These are phyloP conservation scores for Tenthredo livida DNA, from an alignment of 2,888 invertebrate species.

Conservation along the genomic window DNA sequence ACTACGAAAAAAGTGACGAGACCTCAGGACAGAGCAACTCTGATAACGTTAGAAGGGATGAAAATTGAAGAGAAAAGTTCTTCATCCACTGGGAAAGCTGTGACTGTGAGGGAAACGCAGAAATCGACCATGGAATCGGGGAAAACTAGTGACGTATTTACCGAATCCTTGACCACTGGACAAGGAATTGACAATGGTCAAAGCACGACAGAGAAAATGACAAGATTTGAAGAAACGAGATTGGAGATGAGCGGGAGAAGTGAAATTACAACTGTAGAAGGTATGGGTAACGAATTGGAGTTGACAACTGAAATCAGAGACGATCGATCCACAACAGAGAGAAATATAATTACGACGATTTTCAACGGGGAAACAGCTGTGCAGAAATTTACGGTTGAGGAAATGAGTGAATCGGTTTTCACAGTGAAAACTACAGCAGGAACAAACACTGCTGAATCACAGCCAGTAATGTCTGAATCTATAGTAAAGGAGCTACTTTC, in stretches of 20 bases:
- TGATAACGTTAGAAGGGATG: not conserved
- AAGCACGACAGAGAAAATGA: not conserved
- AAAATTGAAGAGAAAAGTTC: not conserved
- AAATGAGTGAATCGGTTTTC: constrained; percentile 49
- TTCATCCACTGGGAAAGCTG: not conserved
- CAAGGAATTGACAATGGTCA: not conserved
- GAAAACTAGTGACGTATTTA: not conserved
- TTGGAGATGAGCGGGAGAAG: not conserved
- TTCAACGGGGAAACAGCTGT: constrained; percentile 54
- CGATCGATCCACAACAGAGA: constrained; percentile 57
- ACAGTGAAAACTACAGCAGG: constrained; percentile 58
- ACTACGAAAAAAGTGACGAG: not conserved
- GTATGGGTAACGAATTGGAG: constrained; percentile 55
- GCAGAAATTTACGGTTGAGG: too few relatives aligned
- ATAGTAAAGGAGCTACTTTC: not conserved
- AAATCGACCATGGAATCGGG: not conserved
- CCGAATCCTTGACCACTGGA: not conserved
- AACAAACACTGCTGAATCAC: constrained; percentile 58
- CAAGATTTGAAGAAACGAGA: not conserved
- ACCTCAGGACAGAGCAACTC: not conserved
- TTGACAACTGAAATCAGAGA: constrained; percentile 57
- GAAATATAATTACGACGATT: constrained; percentile 48
- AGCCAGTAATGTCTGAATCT: constrained; percentile 60
- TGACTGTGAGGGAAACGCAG: not conserved
- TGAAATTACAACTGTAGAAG: constrained; percentile 17